Evolutionary conservation across 2,113 vertebrate genomes (phyloP).

Genomic region (Chaetops frenatus): DNA sequence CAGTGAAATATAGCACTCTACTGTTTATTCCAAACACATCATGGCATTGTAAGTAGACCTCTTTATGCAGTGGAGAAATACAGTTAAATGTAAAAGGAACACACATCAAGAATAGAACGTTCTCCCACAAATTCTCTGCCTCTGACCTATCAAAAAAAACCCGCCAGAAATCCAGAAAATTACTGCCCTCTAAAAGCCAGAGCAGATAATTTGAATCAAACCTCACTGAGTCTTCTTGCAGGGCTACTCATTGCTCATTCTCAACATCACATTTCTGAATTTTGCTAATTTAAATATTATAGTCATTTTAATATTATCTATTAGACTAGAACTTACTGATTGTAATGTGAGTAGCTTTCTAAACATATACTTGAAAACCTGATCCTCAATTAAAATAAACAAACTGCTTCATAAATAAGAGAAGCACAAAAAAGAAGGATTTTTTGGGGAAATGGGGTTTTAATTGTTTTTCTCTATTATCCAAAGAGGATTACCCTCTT

Average conservation of each 20-base stretch:
- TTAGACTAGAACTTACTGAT: not conserved
- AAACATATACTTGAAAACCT: not conserved
- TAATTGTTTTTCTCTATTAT: not conserved
- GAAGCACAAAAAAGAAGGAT: not conserved
- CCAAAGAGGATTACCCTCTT: not conserved
- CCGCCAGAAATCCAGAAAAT: not conserved
- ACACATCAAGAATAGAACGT: not conserved
- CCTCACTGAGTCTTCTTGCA: not conserved
- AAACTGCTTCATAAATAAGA: not conserved
- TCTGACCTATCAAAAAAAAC: not conserved
- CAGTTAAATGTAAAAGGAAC: not conserved
- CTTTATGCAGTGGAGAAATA: conserved; percentile 3
- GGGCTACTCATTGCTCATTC: not conserved
- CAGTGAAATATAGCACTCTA: conserved; percentile 38
- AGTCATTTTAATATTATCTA: not conserved
- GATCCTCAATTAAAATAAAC: not conserved
- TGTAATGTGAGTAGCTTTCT: not conserved
- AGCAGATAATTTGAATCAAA: conserved; percentile 12
- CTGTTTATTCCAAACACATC: conserved; percentile 53
- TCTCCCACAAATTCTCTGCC: not conserved
- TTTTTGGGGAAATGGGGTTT: not conserved
- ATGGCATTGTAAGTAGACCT: not conserved
- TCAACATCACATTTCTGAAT: not conserved
- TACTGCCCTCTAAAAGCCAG: not conserved
- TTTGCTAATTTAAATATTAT: conserved; percentile 32